phyloP scores from a whole-genome alignment of 2,113 vertebrate genomes.

The Vombatus ursinus region DNA sequence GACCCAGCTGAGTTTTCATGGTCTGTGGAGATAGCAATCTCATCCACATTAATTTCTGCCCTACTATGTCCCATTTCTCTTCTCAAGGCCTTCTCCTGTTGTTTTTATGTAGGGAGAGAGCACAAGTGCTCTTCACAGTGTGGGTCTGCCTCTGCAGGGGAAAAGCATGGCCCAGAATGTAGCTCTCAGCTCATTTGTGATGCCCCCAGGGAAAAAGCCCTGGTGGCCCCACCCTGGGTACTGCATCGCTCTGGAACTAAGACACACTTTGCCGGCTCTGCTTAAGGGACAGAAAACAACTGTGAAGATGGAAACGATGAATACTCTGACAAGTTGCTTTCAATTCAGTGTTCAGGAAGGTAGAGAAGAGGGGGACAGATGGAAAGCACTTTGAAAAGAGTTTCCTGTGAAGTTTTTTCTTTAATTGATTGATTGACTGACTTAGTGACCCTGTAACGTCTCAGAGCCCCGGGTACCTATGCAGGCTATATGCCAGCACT shows the following conservation, averaged over 20 bases:
- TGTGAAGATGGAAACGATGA: neutral
- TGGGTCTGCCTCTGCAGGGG: neutral
- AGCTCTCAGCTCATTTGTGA: neutral
- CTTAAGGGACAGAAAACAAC: neutral
- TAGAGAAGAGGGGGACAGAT: neutral
- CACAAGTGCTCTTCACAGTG: neutral
- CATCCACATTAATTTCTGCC: conserved; percentile 57
- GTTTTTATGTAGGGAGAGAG: neutral
- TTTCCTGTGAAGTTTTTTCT: neutral
- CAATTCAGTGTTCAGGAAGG: neutral
- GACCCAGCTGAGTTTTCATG: neutral
- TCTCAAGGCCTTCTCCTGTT: neutral
- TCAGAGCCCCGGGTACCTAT: neutral
- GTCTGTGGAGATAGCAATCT: conserved; percentile 51
- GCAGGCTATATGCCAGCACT: neutral
- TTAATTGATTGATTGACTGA: neutral
- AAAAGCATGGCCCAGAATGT: neutral
- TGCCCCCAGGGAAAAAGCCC: neutral
- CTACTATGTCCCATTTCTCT: neutral
- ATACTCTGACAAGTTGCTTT: neutral
- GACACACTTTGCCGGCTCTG: neutral
- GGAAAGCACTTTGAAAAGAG: neutral
- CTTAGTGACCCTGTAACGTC: neutral
- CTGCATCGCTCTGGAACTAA: neutral
- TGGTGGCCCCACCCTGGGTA: neutral